Conservation (phyloP, 2,113 vertebrate genomes). For the Tenebrosternarchus preto region DNA sequence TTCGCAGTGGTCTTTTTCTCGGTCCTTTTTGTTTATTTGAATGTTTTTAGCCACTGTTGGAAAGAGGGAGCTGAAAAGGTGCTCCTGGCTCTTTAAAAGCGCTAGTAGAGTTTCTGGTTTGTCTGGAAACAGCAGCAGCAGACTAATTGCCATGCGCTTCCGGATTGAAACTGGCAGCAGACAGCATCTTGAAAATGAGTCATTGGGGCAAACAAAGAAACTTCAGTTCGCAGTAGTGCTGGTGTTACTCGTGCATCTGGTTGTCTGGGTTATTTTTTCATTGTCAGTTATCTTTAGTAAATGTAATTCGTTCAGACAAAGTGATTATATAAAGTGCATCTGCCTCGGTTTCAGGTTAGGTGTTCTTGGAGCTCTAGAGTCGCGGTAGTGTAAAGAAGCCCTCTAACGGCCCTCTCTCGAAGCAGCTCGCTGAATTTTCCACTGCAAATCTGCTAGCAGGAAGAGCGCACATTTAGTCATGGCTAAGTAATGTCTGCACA, state of each 20-base stretch:
- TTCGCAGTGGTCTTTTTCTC: neutral
- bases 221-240: constrained; percentile 73
- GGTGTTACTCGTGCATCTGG: constrained; percentile 40
- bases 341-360: constrained; percentile 1
- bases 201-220: constrained; percentile 95
- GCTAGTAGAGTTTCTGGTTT: constrained; percentile 90
- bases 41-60: neutral
- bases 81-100: constrained; percentile 71
- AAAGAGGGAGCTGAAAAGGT: constrained; percentile 21
- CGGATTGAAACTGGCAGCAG: constrained; percentile 98
- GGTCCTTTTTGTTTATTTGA: neutral
- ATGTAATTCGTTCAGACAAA: neutral
- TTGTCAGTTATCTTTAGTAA: neutral
- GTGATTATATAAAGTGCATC: neutral
- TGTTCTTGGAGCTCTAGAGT: constrained; percentile 15
- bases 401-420: constrained; percentile 30
- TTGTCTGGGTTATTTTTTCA: constrained; percentile 33
- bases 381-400: constrained; percentile 14
- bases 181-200: constrained; percentile 99
- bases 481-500: constrained; percentile 91
- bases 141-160: constrained; percentile 99
- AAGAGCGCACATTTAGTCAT: constrained; percentile 90
- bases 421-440: constrained; percentile 82
- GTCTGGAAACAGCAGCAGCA: constrained; percentile 85
- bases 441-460: constrained; percentile 75